Evolutionary conservation across 2,888 invertebrate species (phyloP), one percentile per base, ranked within the genome.

Genomic region (Notocelia uddmanniana): DNA sequence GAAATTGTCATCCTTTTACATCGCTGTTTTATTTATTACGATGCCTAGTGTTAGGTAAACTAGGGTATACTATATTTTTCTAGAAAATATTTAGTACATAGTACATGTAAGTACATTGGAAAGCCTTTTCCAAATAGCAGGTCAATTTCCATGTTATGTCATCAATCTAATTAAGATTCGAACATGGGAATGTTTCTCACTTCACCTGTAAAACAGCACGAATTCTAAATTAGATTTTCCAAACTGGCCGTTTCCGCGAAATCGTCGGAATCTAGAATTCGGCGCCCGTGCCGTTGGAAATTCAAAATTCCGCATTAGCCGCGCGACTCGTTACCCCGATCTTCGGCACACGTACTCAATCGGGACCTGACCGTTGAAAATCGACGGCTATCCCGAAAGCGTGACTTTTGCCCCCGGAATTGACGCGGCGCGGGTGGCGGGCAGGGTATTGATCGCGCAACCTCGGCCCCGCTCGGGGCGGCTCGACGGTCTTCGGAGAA

Each of bases 341-440:
- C 71, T 74, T 78, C 78, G 79, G 79, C 81, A 80, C 83, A 79
- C 80, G 76, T 78, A 83, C 85, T 83, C 85, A 83, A 87, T 85
- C 83, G 86, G 83, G 83, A 81, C 79, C 85, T 88, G 89, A 86
- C 90, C 87, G 88, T 85, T 86, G 86, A 81, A 85, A 90, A 90
- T 92, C 89, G 89, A 87, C 89, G 88, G 88, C 88, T 87, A 89
- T 88, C 90, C 89, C 82, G 82, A 85, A 90, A 90, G 86, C 88
- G 89, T 92, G 93, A 93, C 93, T 93, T 92, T 90, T 92, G 89
- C 86, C 88, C 90, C 89, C 88, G 86, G 89, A 90, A 90, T 90
- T 89, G 92, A 90, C 89, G 90, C 86, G 87, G 82, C 84, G 85
- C 87, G 87, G 85, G 83, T 84, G 84, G 85, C 83, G 83, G 85